Percentiles rank a stretch among this genome's conserved stretches.
phyloP scores from a whole-genome alignment of 2,797 vertebrate species.

The Galago senegalensis region DNA sequence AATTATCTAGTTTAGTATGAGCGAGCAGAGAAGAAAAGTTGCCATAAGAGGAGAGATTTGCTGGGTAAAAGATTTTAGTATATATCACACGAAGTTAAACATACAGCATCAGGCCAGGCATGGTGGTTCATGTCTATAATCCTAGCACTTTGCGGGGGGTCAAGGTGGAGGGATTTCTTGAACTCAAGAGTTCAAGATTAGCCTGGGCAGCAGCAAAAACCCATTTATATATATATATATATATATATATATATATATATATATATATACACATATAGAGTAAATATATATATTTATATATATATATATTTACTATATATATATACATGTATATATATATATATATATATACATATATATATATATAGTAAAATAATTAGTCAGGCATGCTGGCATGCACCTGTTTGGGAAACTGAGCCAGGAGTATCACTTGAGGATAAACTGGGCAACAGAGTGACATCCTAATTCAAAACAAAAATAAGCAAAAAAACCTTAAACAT shows the following conservation, averaged over 20 bases:
- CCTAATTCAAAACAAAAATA: background rate
- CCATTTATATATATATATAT: background rate
- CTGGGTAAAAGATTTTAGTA: background rate
- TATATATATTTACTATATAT: too few species aligned
- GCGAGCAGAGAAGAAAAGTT: background rate
- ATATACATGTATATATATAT: background rate
- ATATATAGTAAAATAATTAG: too few species aligned
- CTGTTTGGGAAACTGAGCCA: background rate
- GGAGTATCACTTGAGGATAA: background rate
- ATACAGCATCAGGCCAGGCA: background rate
- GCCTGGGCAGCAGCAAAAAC: background rate
- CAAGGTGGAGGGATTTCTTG: background rate
- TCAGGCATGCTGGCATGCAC: rapidly evolving
- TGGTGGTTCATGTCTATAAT: background rate
- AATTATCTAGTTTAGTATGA: background rate
- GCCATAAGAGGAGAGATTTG: background rate
- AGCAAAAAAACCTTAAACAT: background rate
- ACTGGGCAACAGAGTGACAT: background rate
- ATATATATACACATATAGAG: too few species aligned
- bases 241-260: too few species aligned
- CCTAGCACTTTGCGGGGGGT: background rate
- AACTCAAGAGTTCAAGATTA: background rate
- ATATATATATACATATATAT: too few species aligned
- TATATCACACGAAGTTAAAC: background rate
- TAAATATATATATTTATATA: too few species aligned